Evolutionary conservation across 2,888 invertebrate genomes (phyloP).

Genomic region (Troides oblongomaculatus): DNA sequence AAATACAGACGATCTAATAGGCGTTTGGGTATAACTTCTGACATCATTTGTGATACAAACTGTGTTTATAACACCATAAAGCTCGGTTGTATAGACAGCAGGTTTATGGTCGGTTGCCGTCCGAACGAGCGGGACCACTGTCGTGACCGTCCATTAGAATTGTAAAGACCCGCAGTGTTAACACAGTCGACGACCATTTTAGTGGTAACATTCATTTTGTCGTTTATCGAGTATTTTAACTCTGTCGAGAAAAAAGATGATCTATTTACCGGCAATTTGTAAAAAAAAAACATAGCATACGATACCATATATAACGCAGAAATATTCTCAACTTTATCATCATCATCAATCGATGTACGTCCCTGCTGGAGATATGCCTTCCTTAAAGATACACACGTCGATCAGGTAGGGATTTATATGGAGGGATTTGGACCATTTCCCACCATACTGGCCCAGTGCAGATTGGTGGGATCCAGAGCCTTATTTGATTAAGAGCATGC

Average conservation of each 20-base stretch:
- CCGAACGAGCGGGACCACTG: conserved; percentile 27
- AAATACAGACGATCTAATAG: background rate
- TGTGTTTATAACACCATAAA: conserved; percentile 39
- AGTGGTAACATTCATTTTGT: conserved; percentile 6
- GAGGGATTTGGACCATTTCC: too few species aligned
- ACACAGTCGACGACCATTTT: conserved; percentile 25
- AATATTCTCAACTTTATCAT: too few species aligned
- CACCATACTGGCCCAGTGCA: too few species aligned
- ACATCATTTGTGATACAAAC: conserved; percentile 36
- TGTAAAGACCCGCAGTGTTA: conserved; percentile 35
- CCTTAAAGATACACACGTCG: too few species aligned
- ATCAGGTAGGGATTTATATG: too few species aligned
- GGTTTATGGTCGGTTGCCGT: conserved; percentile 32
- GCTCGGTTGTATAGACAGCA: conserved; percentile 34
- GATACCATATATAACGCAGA: too few species aligned
- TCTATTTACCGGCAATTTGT: too few species aligned
- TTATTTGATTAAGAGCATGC: too few species aligned
- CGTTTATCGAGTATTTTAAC: background rate
- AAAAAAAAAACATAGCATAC: too few species aligned
- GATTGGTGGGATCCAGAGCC: too few species aligned
- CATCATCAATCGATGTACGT: too few species aligned
- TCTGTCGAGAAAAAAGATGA: background rate
- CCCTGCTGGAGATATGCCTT: too few species aligned
- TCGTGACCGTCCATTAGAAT: conserved; percentile 31
- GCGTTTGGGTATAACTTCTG: conserved; percentile 32